Conservation (phyloP, 2,888 invertebrate species). For the Glyphotaelius pellucidus region DNA sequence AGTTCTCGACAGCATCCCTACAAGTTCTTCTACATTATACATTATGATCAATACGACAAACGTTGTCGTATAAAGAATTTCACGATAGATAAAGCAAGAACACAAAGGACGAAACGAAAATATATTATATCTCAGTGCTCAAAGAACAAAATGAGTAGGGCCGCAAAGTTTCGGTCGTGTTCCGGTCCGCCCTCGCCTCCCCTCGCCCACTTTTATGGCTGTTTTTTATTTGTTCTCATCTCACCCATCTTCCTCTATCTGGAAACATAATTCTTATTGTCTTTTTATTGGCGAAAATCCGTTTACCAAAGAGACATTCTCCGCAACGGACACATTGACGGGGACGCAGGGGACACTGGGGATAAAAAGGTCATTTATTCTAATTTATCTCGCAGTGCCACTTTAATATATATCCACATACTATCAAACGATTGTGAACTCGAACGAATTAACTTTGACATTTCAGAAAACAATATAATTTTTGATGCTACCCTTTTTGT, state of each 20-base stretch:
- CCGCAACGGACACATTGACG: conserved; percentile 29
- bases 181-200: conserved; percentile 59
- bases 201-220: conserved; percentile 64
- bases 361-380: conserved; percentile 15
- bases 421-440: background rate
- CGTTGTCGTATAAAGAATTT: conserved; percentile 67
- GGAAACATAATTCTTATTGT: conserved; percentile 66
- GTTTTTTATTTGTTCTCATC: conserved; percentile 65
- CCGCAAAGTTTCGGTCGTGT: conserved; percentile 65
- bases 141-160: conserved; percentile 63
- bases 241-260: conserved; percentile 63
- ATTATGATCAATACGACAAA: conserved; percentile 54
- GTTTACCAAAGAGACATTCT: conserved; percentile 62
- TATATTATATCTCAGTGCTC: conserved; percentile 57
- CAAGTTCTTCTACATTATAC: background rate
- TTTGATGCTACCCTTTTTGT: background rate
- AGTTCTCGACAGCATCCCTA: background rate
- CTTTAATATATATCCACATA: conserved; percentile 15
- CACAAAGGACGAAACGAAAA: conserved; percentile 67
- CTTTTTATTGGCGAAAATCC: conserved; percentile 66
- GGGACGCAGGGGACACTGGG: background rate
- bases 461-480: background rate
- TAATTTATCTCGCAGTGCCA: conserved; percentile 24
- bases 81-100: conserved; percentile 79
- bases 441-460: background rate